A percentile compares a stretch with the other conserved stretches of the same genome.
Conservation (phyloP, 1,140 invertebrate genomes). For the Drosophila tsacasi region DNA sequence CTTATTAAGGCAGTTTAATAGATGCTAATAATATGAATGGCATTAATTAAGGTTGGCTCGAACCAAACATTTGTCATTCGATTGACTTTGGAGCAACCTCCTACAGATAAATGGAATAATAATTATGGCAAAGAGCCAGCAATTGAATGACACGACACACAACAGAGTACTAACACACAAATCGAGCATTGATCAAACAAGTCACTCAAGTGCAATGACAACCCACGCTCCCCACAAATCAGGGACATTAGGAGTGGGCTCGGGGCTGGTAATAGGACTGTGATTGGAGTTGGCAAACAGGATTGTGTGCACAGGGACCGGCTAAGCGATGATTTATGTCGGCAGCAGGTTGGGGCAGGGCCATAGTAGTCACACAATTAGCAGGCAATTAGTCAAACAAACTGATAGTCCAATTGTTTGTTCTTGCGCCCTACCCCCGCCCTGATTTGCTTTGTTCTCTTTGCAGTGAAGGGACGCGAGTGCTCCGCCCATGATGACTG, state of each 20-base stretch:
- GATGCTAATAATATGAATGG: background rate
- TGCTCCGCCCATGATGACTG: conserved; percentile 88
- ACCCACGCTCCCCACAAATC: conserved; percentile 54
- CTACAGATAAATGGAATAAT: conserved; percentile 40
- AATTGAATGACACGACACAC: conserved; percentile 53
- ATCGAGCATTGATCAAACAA: conserved; percentile 81
- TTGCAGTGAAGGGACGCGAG: conserved; percentile 86
- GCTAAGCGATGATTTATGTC: conserved; percentile 28
- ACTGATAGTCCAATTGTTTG: conserved; percentile 13
- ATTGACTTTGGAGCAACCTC: conserved; percentile 29
- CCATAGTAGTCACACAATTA: conserved; percentile 37
- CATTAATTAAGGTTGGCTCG: background rate
- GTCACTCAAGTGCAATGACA: conserved; percentile 79
- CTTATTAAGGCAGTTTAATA: conserved; percentile 13
- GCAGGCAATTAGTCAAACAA: conserved; percentile 36
- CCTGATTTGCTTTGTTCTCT: conserved; percentile 1
- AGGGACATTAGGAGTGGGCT: conserved; percentile 23
- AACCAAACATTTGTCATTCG: conserved; percentile 37
- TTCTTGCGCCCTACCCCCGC: background rate
- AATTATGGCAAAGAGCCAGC: conserved; percentile 46
- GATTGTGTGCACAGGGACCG: conserved; percentile 6
- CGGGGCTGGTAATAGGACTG: conserved; percentile 17
- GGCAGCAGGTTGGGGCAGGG: background rate
- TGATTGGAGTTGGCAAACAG: conserved; percentile 39
- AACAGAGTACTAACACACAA: conserved; percentile 53